A percentile compares a stretch with the other conserved stretches of the same genome.
Conservation (phyloP, 2,888 invertebrate genomes). For the Capitulum mitella region DNA sequence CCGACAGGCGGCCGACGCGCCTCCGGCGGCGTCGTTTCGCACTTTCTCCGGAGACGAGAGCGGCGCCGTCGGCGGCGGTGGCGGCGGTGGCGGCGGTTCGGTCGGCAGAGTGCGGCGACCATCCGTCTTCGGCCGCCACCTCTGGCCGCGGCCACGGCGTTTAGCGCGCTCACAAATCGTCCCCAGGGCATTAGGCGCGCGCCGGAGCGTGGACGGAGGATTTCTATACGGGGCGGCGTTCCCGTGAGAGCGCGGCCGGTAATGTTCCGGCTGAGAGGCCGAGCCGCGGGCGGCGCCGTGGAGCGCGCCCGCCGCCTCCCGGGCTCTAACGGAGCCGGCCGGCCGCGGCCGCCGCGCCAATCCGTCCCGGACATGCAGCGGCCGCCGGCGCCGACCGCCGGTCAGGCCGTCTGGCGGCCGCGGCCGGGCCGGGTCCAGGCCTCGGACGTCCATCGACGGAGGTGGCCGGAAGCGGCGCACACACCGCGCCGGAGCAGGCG, state of each 20-base stretch:
- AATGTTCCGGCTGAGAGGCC: neutral
- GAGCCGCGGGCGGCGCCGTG: neutral
- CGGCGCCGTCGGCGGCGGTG: too few species aligned
- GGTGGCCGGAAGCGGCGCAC: too few species aligned
- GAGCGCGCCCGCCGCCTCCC: neutral
- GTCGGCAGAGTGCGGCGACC: neutral
- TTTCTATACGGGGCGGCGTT: constrained; percentile 6
- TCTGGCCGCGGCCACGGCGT: neutral
- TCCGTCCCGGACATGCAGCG: neutral
- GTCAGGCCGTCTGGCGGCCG: too few species aligned
- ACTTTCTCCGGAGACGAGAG: neutral
- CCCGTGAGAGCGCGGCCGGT: neutral
- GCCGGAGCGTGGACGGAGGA: neutral
- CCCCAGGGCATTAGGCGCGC: neutral
- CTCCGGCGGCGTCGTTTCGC: neutral
- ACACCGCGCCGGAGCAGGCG: too few species aligned
- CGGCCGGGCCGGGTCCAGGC: too few species aligned
- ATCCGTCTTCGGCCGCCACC: neutral
- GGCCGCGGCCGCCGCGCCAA: neutral
- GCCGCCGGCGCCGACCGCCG: too few species aligned
- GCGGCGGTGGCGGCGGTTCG: too few species aligned
- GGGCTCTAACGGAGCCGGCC: neutral
- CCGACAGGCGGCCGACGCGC: neutral
- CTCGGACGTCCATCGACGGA: too few species aligned
- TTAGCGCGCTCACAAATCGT: neutral